A percentile compares a stretch with the other conserved stretches of the same genome.
Evolutionary conservation across 2,888 invertebrate species (phyloP).

Genomic region (Abrostola triplasia): DNA sequence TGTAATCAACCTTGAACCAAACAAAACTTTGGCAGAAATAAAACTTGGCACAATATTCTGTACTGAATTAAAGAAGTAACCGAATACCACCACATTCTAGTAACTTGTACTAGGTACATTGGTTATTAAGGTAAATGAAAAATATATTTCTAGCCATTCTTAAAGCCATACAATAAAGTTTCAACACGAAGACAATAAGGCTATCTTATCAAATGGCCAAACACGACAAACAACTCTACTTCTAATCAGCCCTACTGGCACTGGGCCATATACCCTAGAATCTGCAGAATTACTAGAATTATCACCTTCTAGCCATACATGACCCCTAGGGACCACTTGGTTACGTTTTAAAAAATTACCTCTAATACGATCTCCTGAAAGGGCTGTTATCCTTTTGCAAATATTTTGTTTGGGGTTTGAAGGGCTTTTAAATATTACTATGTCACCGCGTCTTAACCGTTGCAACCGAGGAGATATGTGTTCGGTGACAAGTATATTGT

Average conservation of each 20-base stretch:
- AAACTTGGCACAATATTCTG: conserved; percentile 20
- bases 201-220: conserved; percentile 90
- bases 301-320: conserved; percentile 98
- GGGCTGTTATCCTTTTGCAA: conserved; percentile 94
- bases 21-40: conserved; percentile 24
- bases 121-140: conserved; percentile 10
- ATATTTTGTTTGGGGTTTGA: conserved; percentile 93
- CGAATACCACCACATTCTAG: conserved; percentile 5
- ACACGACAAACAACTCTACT: conserved; percentile 94
- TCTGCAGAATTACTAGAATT: conserved; percentile 95
- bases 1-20: conserved; percentile 24
- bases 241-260: conserved; percentile 94
- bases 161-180: not conserved
- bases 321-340: conserved; percentile 93
- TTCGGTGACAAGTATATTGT: conserved; percentile 95
- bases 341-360: conserved; percentile 75
- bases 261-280: conserved; percentile 95
- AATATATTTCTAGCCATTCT: conserved; percentile 12
- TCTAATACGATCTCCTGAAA: conserved; percentile 92
- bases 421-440: conserved; percentile 95
- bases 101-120: conserved; percentile 21
- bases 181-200: conserved; percentile 70
- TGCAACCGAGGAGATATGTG: conserved; percentile 91
- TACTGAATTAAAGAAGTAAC: conserved; percentile 5
- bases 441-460: conserved; percentile 92